Evolutionary conservation across 2,113 vertebrate genomes (phyloP), one percentile per base, ranked within the genome.

Genomic region (Dipodomys spectabilis): DNA sequence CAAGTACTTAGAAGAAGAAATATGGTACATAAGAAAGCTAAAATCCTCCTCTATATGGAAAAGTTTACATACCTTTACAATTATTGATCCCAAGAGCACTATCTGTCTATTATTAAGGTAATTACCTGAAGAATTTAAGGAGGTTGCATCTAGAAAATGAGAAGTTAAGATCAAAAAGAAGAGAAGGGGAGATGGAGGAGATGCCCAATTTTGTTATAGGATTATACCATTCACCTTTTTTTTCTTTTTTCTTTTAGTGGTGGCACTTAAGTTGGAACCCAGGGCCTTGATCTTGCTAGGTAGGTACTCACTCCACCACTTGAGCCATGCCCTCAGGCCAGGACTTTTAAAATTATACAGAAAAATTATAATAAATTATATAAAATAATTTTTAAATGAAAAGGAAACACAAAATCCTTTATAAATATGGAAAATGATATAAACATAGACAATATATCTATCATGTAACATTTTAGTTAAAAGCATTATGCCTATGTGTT

Each of bases 41-140:
- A 72, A 85, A 74, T 44, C 27, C 20, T 93, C 19, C 77, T n/a
- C 30, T 87, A 75, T 32, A 62, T 82, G 77, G 53, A 79, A 84
- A 67, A 71, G 16, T 78, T 20, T 77, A 69, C 27, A 39, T 22
- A 35, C 72, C 19, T 82, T 53, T 71, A 65, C 71, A 85, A 60
- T 44, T 83, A 45, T 35, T 30, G 5, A 77, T 78, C 27, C 65
- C 30, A 83, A 69, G 32, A 62, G 22, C 20, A 82, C 1, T 16
- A 44, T 35, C 16, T 85, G 27, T 16, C 27, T 82, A 62, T 28
- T 83, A 83, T 39, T 88, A 39, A 64, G 5, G 44, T 65, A 78
- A 92, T 88, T 72, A 87, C 64, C 27, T 68, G 77, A 82, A 87
- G 53, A 77, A 67, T 77, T 82, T 82, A 87, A 79, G 27, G 20